Percentiles rank a stretch among this genome's conserved stretches.
phyloP scores from a whole-genome alignment of 2,888 invertebrate species.

The Phengaris arion region DNA sequence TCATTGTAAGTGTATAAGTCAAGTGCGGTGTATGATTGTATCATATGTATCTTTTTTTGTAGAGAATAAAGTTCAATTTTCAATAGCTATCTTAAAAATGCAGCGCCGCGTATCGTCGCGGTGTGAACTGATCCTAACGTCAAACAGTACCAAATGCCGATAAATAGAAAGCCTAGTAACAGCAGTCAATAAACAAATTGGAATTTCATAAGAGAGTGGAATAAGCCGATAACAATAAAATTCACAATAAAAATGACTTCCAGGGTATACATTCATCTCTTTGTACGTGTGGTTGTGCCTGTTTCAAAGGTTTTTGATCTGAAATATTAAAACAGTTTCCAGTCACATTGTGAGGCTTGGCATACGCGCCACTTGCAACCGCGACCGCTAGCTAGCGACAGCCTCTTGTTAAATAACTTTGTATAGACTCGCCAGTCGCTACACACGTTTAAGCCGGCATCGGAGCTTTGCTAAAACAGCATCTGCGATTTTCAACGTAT shows the following conservation, averaged over 20 bases:
- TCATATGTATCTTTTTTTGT: no score
- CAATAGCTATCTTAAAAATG: no score
- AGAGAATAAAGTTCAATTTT: no score
- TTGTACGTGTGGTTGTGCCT: background rate
- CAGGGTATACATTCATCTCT: background rate
- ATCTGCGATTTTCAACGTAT: no score
- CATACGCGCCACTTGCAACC: background rate
- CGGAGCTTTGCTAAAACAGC: no score
- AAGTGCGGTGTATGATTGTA: no score
- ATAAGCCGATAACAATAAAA: background rate
- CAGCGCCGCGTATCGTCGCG: no score
- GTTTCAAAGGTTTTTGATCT: background rate
- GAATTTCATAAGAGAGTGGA: background rate
- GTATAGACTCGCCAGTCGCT: no score
- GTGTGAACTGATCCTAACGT: background rate
- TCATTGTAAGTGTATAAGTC: no score
- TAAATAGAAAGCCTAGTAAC: no score
- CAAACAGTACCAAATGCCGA: no score
- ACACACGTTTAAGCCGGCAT: no score
- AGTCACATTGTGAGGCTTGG: background rate
- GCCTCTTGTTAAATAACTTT: background rate
- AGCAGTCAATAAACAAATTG: background rate
- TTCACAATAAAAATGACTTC: background rate
- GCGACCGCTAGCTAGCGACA: background rate
- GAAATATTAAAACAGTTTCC: background rate